A percentile compares a stretch with the other conserved stretches of the same genome.
phyloP scores from a whole-genome alignment of 2,113 vertebrate species.

The Onychostoma macrolepis region DNA sequence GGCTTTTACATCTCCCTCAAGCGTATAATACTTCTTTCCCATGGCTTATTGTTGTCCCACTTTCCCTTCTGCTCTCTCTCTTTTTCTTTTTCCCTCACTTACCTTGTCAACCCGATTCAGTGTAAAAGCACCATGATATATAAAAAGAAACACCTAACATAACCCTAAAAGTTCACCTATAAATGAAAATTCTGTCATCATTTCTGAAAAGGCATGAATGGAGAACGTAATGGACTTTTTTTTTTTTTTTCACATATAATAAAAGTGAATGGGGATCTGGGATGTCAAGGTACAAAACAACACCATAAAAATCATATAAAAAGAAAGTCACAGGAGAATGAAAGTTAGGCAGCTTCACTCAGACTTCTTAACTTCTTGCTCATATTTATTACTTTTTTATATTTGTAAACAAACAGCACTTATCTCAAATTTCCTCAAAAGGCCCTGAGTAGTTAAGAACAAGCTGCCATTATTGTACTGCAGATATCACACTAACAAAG shows the following conservation, averaged over 20 bases:
- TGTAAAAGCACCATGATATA: not conserved
- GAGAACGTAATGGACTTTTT: not conserved
- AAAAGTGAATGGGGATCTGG: not conserved
- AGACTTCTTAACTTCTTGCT: not conserved
- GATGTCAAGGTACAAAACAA: not conserved
- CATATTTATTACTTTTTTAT: not conserved
- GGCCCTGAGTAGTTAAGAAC: constrained; percentile 20
- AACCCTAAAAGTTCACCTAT: not conserved
- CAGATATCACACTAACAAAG: constrained; percentile 45
- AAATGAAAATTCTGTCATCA: not conserved
- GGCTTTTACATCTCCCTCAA: constrained; percentile 25
- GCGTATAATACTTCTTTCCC: not conserved
- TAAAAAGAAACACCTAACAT: constrained; percentile 29
- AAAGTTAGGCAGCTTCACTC: not conserved
- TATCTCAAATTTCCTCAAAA: not conserved
- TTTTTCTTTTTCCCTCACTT: not conserved
- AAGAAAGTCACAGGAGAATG: not conserved
- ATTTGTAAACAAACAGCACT: not conserved
- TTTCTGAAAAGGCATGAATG: not conserved
- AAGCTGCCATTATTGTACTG: not conserved
- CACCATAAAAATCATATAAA: not conserved
- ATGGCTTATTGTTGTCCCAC: constrained; percentile 19
- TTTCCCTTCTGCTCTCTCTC: constrained; percentile 14
- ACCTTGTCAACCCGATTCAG: constrained; percentile 14
- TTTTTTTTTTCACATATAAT: not conserved